Evolutionary conservation across 1,140 invertebrate genomes (phyloP), one percentile per base, ranked within the genome.

Genomic region (Dinoponera quadriceps): DNA sequence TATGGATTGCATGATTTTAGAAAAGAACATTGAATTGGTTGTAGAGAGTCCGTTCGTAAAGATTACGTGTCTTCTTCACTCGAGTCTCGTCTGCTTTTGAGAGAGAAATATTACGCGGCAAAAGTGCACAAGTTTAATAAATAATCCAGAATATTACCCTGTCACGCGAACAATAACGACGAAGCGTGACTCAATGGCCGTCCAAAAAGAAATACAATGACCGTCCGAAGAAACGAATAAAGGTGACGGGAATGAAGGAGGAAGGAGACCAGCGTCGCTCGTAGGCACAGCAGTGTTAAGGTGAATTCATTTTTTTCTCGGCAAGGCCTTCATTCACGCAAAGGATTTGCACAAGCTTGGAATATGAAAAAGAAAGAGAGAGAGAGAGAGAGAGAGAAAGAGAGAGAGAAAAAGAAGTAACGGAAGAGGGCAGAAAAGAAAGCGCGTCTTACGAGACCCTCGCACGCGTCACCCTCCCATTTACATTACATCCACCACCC

Each of bases 401-500:
- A 72, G 20, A n/a, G 18, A 62, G 48, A 7, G 7, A 33, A 33
- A 33, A 33, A 33, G 2, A 33, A 44, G 38, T 44, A 44, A 44
- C 38, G 11, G 29, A 48, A 20, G 49, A 68, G 66, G 49, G 77
- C 27, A 7, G 20, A 44, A 82, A 51, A 84, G 65, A 60, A 72
- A 72, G 20, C 48, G 22, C 49, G 54, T 85, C 86, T 88, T 88
- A 74, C 60, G 78, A 85, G 73, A 72, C 88, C 81, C 75, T 83
- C 48, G 59, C 59, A 38, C 60, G 18, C 83, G 69, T 85, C 80
- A 78, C 72, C 83, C 86, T 88, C 51, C 83, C 86, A 88, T 85
- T 88, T 88, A 85, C 86, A 88, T 88, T 88, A 83, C 77, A 72
- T 59, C 74, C 85, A 85, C 49, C 86, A 69, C 38, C 54, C 59